These are phyloP conservation scores for Rosalia funebris DNA, from an alignment of 2,888 invertebrate genomes.

Conservation along the genomic window DNA sequence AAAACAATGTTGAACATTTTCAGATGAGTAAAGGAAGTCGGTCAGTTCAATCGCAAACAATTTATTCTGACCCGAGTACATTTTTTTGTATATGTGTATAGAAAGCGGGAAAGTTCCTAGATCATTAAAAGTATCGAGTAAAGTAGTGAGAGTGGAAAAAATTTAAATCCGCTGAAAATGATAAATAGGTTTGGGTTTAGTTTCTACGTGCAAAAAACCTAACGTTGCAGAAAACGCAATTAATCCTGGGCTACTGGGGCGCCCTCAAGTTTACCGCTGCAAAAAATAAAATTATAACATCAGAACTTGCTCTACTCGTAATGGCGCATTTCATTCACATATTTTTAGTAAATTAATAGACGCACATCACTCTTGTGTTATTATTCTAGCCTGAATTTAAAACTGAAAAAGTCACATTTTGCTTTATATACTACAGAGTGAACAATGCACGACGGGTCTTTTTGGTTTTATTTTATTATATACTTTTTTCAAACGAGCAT, in stretches of 20 bases:
- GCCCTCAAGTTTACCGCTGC: background rate
- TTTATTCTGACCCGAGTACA: background rate
- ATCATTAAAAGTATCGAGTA: background rate
- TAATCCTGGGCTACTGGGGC: background rate
- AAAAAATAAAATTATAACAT: constrained; percentile 1
- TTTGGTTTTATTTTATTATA: too few relatives aligned
- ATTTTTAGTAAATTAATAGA: too few relatives aligned
- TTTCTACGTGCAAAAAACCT: constrained; percentile 3
- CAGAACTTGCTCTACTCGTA: background rate
- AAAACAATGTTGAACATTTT: too few relatives aligned
- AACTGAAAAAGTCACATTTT: too few relatives aligned
- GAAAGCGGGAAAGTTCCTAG: too few relatives aligned
- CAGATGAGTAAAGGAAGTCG: too few relatives aligned
- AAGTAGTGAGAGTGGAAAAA: background rate
- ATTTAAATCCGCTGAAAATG: constrained; percentile 5
- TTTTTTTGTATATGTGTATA: background rate
- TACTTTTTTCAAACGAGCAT: too few relatives aligned
- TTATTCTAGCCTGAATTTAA: too few relatives aligned
- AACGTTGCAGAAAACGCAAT: constrained; percentile 4
- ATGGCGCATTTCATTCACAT: too few relatives aligned
- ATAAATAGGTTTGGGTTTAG: constrained; percentile 4
- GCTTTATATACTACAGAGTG: too few relatives aligned
- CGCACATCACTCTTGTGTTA: too few relatives aligned
- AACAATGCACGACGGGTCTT: too few relatives aligned
- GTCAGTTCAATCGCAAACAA: background rate